phyloP scores from a whole-genome alignment of 2,888 invertebrate species.

The Copidosoma aretas region DNA sequence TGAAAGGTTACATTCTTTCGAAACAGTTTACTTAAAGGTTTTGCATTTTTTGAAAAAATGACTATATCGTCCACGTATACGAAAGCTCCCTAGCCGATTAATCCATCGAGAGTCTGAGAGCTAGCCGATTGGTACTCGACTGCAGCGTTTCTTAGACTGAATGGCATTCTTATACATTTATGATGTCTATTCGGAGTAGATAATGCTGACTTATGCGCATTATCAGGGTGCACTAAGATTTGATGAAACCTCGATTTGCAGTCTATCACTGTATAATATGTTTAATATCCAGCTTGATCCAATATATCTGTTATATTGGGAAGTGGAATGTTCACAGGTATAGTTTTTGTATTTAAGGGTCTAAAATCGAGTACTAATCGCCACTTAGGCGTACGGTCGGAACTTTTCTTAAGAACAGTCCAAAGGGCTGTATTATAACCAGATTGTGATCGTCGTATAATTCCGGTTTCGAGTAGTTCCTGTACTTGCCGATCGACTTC shows the following conservation, averaged over 20 bases:
- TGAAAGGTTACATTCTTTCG: constrained; percentile 14
- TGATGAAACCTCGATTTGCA: constrained; percentile 45
- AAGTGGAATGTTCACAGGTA: not conserved
- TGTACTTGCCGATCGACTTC: constrained; percentile 4
- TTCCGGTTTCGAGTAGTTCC: not conserved
- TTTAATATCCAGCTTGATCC: constrained; percentile 40
- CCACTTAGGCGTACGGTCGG: constrained; percentile 2
- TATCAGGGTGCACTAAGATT: constrained; percentile 38
- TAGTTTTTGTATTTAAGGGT: constrained; percentile 6
- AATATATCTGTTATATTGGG: constrained; percentile 45
- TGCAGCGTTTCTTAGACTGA: constrained; percentile 50
- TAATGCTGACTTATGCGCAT: constrained; percentile 40
- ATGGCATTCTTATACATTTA: constrained; percentile 43
- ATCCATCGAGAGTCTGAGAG: constrained; percentile 44
- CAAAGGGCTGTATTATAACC: constrained; percentile 1
- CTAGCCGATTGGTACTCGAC: too few species aligned
- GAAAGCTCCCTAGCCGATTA: constrained; percentile 43
- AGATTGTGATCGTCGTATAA: not conserved
- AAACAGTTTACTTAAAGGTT: constrained; percentile 24
- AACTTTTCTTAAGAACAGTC: not conserved
- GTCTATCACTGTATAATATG: constrained; percentile 44
- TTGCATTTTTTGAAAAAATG: constrained; percentile 36
- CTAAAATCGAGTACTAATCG: constrained; percentile 8
- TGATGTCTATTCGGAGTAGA: constrained; percentile 39
- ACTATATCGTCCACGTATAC: too few species aligned